Evolutionary conservation across 2,113 vertebrate genomes (phyloP), one percentile per base, ranked within the genome.

Genomic region (Anoplopoma fimbria): DNA sequence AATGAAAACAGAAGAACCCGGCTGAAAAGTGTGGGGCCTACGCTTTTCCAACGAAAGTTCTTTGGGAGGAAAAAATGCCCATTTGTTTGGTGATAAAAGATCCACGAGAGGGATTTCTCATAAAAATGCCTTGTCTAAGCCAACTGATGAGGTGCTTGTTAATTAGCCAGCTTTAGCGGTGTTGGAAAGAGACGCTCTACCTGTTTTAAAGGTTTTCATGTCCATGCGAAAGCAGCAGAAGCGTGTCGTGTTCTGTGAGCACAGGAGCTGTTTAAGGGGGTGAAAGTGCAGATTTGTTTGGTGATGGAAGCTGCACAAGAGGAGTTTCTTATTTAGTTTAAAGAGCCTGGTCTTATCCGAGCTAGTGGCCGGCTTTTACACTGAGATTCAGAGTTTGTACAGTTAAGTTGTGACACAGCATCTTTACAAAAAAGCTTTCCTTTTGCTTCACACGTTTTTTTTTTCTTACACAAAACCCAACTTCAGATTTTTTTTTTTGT

Each of bases 351-450:
- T 67, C 34, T 2, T 21, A 60, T 64, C 64, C 15, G 2, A 69
- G 79, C 79, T 57, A 53, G 72, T 47, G 67, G 38, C 51, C 55
- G 6, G 58, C 47, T 21, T 74, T 82, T 51, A 55, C 64, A 55
- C 81, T 29, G 42, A 47, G 51, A 64, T 69, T 1, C 60, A 33
- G n/a, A 42, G 33, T 14, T 58, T 85, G 78, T 82, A 79, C 68
- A 71, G 69, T 34, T n/a, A 42, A 53, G 51, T 58, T 36, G 45
- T 75, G 42, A 63, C 68, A 47, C 53, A 47, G 75, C 86, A 72
- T 76, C 63, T 68, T 82, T 49, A 51, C 23, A 33, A 47, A 58
- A 64, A 42, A 65, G 47, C 58, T 86, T 82, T 69, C 79, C 29
- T 70, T 69, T 76, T 61, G 19, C 23, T 60, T 69, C 4, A 40